Percentiles rank a stretch among this genome's conserved stretches.
phyloP scores from a whole-genome alignment of 1,140 invertebrate genomes.

The Hesperophylax magnus region DNA sequence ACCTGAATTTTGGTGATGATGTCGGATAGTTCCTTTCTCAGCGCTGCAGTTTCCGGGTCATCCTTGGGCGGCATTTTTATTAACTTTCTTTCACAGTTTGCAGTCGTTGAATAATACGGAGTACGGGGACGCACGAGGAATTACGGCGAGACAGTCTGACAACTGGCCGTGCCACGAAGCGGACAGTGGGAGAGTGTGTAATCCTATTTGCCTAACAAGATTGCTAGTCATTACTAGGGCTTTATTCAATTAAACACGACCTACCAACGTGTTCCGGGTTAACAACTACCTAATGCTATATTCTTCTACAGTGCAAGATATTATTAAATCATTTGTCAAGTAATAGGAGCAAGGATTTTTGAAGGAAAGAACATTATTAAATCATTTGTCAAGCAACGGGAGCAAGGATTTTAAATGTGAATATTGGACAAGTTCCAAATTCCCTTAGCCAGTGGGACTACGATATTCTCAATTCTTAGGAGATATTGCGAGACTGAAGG shows the following conservation, averaged over 20 bases:
- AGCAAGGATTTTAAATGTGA: too few relatives aligned
- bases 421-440: too few relatives aligned
- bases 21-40: constrained; percentile 86
- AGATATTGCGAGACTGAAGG: too few relatives aligned
- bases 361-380: too few relatives aligned
- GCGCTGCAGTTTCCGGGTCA: constrained; percentile 80
- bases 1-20: constrained; percentile 82
- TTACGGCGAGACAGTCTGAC: neutral
- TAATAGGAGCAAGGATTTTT: too few relatives aligned
- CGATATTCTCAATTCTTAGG: too few relatives aligned
- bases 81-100: constrained; percentile 52
- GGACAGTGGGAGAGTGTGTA: constrained; percentile 9
- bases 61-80: constrained; percentile 76
- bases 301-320: too few relatives aligned
- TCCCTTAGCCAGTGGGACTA: too few relatives aligned
- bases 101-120: neutral
- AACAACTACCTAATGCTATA: too few relatives aligned
- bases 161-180: constrained; percentile 5
- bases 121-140: neutral
- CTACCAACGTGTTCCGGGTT: neutral
- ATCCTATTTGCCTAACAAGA: constrained; percentile 56
- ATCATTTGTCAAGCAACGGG: too few relatives aligned
- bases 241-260: constrained; percentile 54
- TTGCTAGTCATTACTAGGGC: constrained; percentile 51
- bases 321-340: too few relatives aligned